Evolutionary conservation across 1,140 invertebrate genomes (phyloP).

Genomic region (Pseudomyrmex gracilis): DNA sequence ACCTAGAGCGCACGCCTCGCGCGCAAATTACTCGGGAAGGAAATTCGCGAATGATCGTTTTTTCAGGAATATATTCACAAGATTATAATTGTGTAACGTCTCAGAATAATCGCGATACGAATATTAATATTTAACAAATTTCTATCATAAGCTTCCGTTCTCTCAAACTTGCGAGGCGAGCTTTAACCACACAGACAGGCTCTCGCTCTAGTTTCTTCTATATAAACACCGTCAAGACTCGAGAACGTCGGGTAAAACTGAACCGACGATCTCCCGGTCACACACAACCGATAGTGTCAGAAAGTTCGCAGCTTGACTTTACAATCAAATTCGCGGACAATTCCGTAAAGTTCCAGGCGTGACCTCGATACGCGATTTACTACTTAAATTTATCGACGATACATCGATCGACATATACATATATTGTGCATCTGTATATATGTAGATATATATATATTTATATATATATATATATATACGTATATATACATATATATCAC

Average conservation of each 20-base stretch:
- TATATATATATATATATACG: too few relatives aligned
- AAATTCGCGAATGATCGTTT: conserved; percentile 10
- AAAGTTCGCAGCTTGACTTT: conserved; percentile 21
- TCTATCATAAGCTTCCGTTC: conserved; percentile 47
- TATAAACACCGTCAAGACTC: conserved; percentile 12
- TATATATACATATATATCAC: conserved; percentile 7
- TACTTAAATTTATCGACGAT: conserved; percentile 36
- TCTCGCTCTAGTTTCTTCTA: conserved; percentile 37
- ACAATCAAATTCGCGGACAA: conserved; percentile 28
- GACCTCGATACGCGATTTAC: conserved; percentile 11
- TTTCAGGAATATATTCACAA: conserved; percentile 17
- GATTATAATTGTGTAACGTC: conserved; percentile 8
- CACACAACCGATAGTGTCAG: conserved; percentile 43
- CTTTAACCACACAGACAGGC: conserved; percentile 15
- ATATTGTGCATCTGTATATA: too few relatives aligned
- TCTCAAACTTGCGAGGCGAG: conserved; percentile 16
- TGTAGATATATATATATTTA: too few relatives aligned
- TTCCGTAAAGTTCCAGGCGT: conserved; percentile 37
- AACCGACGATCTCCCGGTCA: conserved; percentile 17
- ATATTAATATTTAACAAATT: conserved; percentile 65
- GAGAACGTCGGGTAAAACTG: conserved; percentile 21
- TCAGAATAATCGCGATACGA: conserved; percentile 8
- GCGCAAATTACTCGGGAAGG: conserved; percentile 18
- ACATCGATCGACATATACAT: conserved; percentile 4
- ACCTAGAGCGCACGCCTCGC: conserved; percentile 38